Evolutionary conservation across 2,113 vertebrate species (phyloP), one percentile per base, ranked within the genome.

Genomic region (Prinia subflava): DNA sequence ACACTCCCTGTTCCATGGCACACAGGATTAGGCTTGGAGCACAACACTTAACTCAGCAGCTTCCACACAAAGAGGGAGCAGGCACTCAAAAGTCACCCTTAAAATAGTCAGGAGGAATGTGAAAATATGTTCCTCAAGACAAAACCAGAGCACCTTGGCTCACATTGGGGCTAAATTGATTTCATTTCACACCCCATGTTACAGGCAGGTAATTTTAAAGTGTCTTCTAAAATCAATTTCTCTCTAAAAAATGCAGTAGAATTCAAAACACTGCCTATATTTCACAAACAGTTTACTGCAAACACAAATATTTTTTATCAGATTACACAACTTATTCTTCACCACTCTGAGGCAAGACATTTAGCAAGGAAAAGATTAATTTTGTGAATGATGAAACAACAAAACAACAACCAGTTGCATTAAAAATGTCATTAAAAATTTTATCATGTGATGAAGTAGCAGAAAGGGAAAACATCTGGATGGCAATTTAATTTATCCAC

Each of bases 221-320:
- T 62, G 94, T 94, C 80, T 97, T 89, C 79, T 94, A 81, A 83
- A 96, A 97, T 89, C 96, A 91, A 93, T 97, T 96, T 95, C 78
- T 97, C 91, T 94, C 93, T 94, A 92, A 88, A 74, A 95, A 85
- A 65, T 74, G 83, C 57, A 56, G 87, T 68, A 90, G 87, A 96
- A 92, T 89, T 95, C 90, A 97, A 96, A 94, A 92, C 35, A 67
- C 17, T 95, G 46, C 87, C 96, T 73, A 56, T 86, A 95, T 94
- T 92, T 97, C 77, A 68, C 59, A 91, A 97, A 91, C 76, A 95
- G 87, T 89, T 96, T 95, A 95, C 75, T 86, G 83, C 75, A 92
- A 97, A 97, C 67, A 57, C 85, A 93, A 89, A 90, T 86, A 76
- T 89, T 93, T 93, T 85, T 86, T 86, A 88, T 83, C 83, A 94